These are phyloP conservation scores for Mirounga angustirostris DNA, from an alignment of 2,113 vertebrate genomes.

Conservation along the genomic window DNA sequence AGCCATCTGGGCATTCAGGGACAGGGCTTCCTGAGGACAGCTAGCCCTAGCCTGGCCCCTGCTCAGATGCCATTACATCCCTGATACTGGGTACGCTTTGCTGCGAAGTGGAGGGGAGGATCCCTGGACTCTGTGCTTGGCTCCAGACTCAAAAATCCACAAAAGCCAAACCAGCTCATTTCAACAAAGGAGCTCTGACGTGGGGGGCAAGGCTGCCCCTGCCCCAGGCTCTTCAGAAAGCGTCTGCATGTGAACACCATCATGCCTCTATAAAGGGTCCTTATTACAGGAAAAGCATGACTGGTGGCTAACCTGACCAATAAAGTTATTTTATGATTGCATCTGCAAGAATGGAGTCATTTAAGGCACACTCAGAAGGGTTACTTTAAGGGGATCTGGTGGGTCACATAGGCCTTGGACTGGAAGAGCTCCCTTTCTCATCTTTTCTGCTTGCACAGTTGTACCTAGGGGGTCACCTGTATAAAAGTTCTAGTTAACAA, in stretches of 20 bases:
- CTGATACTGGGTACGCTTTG: neutral
- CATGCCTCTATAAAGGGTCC: constrained; percentile 78
- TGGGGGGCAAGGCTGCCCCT: constrained; percentile 23
- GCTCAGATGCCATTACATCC: neutral
- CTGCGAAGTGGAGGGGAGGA: fast-evolving
- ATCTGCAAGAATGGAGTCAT: constrained; percentile 16
- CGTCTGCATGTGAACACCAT: constrained; percentile 80
- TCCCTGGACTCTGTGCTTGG: constrained; percentile 52
- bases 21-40: neutral
- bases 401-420: neutral
- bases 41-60: neutral
- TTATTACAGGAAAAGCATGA: constrained; percentile 78
- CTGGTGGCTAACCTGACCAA: constrained; percentile 78
- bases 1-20: neutral
- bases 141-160: constrained; percentile 63
- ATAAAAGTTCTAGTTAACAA: neutral
- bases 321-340: constrained; percentile 87
- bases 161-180: constrained; percentile 81
- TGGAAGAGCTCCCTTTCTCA: neutral
- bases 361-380: neutral
- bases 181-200: constrained; percentile 41
- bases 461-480: neutral
- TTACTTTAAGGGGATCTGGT: neutral
- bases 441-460: neutral
- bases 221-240: constrained; percentile 52